Percentiles rank a stretch among this genome's conserved stretches.
Evolutionary conservation across 2,888 invertebrate species (phyloP).

Genomic region (Thyatira batis): DNA sequence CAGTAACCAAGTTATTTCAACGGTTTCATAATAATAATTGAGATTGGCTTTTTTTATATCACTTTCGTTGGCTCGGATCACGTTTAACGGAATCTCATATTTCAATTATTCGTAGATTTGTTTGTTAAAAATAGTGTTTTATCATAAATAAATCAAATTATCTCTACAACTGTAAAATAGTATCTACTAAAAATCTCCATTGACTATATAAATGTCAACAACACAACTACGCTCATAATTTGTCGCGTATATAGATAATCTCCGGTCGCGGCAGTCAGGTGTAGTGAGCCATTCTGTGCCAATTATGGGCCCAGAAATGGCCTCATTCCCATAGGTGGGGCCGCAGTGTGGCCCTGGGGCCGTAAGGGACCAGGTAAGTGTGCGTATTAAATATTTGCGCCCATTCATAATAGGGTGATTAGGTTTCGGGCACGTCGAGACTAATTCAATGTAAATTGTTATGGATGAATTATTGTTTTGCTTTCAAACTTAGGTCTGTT

Average conservation of each 20-base stretch:
- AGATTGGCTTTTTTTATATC: no score
- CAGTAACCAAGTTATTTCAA: background rate
- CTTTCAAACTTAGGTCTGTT: background rate
- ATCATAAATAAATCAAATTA: no score
- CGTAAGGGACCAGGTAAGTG: background rate
- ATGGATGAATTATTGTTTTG: background rate
- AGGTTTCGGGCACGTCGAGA: background rate
- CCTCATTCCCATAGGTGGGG: constrained; percentile 26
- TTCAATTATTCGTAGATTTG: no score
- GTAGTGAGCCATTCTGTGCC: constrained; percentile 43
- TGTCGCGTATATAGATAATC: constrained; percentile 44
- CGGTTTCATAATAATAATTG: no score
- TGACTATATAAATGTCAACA: no score
- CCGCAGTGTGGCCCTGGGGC: no score
- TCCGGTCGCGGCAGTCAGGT: constrained; percentile 52
- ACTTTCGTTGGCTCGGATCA: no score
- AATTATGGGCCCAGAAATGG: constrained; percentile 37
- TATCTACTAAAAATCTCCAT: no score
- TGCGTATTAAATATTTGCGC: background rate
- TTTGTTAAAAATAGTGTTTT: no score
- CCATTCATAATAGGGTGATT: background rate
- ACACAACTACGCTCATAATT: background rate
- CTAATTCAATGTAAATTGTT: background rate
- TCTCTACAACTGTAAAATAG: no score
- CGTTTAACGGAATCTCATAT: no score